Conservation (phyloP, 2,113 vertebrate species). For the Oreochromis niloticus region DNA sequence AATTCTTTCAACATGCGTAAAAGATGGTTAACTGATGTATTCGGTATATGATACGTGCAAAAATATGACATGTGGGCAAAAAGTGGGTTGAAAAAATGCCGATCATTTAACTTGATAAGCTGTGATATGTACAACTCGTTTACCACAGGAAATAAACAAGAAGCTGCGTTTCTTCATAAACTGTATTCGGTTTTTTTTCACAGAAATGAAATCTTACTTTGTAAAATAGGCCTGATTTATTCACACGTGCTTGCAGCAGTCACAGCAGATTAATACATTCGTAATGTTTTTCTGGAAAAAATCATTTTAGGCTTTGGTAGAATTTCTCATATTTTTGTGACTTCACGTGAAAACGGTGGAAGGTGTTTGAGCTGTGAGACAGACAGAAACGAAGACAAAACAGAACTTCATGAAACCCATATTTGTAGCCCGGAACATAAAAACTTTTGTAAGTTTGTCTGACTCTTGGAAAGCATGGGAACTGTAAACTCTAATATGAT, state of each 20-base stretch:
- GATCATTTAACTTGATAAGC: background rate
- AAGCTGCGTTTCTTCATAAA: background rate
- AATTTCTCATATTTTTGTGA: background rate
- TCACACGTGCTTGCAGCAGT: background rate
- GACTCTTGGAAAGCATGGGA: background rate
- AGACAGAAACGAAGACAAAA: background rate
- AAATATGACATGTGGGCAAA: background rate
- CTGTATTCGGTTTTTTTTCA: background rate
- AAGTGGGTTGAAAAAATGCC: background rate
- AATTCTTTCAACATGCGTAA: background rate
- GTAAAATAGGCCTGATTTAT: background rate
- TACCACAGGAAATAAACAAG: background rate
- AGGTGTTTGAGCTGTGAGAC: background rate
- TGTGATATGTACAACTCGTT: background rate
- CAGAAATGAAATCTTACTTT: background rate
- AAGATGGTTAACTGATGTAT: background rate
- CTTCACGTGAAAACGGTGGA: background rate
- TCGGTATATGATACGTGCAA: background rate
- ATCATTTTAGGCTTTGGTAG: background rate
- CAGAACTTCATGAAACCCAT: background rate
- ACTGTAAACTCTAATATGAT: background rate
- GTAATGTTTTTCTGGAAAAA: background rate
- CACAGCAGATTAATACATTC: background rate
- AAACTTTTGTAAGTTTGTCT: background rate
- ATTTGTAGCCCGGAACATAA: background rate